These are phyloP conservation scores for Columba janthina DNA, from an alignment of 2,113 vertebrate species.

Conservation along the genomic window DNA sequence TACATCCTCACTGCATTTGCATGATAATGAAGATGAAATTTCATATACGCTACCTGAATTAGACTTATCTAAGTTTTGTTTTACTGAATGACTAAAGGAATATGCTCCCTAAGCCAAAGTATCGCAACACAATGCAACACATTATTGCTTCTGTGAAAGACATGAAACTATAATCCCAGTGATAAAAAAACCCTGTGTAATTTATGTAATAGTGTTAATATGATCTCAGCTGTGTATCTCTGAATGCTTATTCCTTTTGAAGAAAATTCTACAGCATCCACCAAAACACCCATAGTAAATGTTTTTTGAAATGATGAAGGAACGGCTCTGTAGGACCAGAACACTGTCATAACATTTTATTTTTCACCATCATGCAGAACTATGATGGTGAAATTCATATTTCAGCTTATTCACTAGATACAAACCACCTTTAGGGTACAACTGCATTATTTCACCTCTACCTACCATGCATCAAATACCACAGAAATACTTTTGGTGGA, in stretches of 20 bases:
- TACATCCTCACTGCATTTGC: constrained; percentile 47
- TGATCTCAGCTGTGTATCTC: not conserved
- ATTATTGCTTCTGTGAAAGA: constrained; percentile 29
- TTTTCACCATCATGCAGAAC: not conserved
- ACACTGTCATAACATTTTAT: not conserved
- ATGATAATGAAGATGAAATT: constrained; percentile 71
- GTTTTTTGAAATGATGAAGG: constrained; percentile 1
- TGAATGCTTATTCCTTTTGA: constrained; percentile 19
- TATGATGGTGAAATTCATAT: not conserved
- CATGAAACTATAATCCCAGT: not conserved
- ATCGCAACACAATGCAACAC: not conserved
- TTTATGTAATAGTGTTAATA: not conserved
- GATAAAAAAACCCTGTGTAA: not conserved
- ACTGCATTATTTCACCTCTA: not conserved
- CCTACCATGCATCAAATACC: not conserved
- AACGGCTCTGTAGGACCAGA: not conserved
- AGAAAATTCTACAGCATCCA: constrained; percentile 17
- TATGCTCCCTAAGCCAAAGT: constrained; percentile 21
- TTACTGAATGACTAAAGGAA: constrained; percentile 59
- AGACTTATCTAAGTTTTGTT: constrained; percentile 68
- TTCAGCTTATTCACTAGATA: not conserved
- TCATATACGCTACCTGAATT: constrained; percentile 55
- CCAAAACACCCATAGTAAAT: not conserved
- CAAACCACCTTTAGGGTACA: not conserved
- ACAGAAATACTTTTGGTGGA: not conserved